phyloP scores from a whole-genome alignment of 2,888 invertebrate genomes.

The Sesia bembeciformis region DNA sequence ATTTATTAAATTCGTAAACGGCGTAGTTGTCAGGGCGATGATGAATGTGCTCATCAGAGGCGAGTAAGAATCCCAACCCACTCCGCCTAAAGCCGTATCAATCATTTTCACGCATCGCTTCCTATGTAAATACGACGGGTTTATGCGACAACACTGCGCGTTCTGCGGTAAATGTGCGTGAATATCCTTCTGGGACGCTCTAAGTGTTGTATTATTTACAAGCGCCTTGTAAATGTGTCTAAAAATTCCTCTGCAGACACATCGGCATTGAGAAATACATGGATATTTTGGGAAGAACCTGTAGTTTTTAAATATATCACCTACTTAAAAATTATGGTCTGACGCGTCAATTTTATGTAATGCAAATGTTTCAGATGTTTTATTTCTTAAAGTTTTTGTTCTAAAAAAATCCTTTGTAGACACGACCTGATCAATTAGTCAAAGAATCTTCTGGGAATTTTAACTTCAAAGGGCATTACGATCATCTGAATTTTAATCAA shows the following conservation, averaged over 20 bases:
- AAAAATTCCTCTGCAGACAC: background rate
- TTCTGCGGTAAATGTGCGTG: conserved; percentile 16
- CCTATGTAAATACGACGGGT: conserved; percentile 45
- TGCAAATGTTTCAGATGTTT: too few relatives aligned
- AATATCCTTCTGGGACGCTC: background rate
- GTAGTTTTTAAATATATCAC: too few relatives aligned
- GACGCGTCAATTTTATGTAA: too few relatives aligned
- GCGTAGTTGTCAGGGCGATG: conserved; percentile 43
- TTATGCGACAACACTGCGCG: conserved; percentile 31
- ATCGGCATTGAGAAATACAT: background rate
- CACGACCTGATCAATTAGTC: too few relatives aligned
- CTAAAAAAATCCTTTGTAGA: too few relatives aligned
- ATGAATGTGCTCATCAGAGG: conserved; percentile 51
- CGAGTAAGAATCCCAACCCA: conserved; percentile 20
- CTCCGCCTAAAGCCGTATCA: conserved; percentile 43
- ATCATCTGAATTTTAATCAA: too few relatives aligned
- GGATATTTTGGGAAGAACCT: background rate
- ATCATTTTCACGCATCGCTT: conserved; percentile 53
- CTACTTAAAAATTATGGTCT: too few relatives aligned
- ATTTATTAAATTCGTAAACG: conserved; percentile 40
- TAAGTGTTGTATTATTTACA: background rate
- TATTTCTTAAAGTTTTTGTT: too few relatives aligned
- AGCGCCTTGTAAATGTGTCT: background rate
- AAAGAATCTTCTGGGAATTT: too few relatives aligned
- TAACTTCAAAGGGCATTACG: too few relatives aligned